Conservation (phyloP, 2,113 vertebrate species). For the Aleadryas rufinucha region DNA sequence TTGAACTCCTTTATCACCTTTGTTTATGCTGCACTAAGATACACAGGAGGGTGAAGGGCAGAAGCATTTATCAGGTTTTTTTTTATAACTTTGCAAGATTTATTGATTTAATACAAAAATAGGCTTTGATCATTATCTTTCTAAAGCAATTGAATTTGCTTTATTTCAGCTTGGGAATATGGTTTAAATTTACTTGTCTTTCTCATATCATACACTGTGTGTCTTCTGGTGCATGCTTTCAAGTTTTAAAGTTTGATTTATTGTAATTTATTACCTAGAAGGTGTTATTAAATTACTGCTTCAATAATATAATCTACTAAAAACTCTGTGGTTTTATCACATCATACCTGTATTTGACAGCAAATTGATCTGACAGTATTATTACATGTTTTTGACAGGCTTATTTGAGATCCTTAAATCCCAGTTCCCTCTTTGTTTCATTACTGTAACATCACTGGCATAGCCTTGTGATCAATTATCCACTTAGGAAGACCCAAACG, state of each 20-base stretch:
- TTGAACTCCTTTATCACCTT: background rate
- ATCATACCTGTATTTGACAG: conserved; percentile 43
- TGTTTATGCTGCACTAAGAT: background rate
- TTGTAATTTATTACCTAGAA: conserved; percentile 60
- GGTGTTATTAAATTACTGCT: conserved; percentile 43
- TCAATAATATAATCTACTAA: conserved; percentile 49
- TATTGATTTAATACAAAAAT: conserved; percentile 5
- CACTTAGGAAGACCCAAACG: conserved; percentile 12
- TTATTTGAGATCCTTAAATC: conserved; percentile 52
- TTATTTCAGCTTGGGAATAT: background rate
- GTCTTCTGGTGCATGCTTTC: background rate
- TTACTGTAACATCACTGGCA: background rate
- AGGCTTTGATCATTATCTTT: conserved; percentile 10
- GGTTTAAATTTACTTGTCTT: background rate
- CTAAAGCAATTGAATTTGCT: background rate
- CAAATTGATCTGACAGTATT: conserved; percentile 68
- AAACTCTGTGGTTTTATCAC: conserved; percentile 35
- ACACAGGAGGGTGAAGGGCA: background rate
- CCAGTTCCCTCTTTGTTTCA: conserved; percentile 42
- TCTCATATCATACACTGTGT: background rate
- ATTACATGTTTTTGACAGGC: conserved; percentile 59
- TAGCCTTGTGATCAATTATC: conserved; percentile 54
- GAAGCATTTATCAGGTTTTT: background rate
- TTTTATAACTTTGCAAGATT: background rate
- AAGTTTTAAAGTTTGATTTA: conserved; percentile 32